Base-by-base conservation (phyloP, 2,797 vertebrate genomes). In the Notolabrus celidotus region DNA sequence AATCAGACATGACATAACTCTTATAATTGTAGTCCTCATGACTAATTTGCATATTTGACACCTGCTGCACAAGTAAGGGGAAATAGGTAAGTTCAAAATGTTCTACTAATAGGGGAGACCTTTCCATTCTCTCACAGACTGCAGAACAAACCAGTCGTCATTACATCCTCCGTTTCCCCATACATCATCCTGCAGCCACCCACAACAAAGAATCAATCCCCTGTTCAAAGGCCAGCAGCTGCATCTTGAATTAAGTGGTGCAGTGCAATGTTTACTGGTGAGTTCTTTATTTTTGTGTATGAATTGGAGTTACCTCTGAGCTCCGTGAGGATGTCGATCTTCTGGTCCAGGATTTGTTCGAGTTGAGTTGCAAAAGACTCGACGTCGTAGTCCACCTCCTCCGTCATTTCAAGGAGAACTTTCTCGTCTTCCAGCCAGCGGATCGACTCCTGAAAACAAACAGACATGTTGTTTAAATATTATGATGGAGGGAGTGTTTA, bases 321-420 rank as follows among this genome's bases (percentile, higher is more conserved):
- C 90, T 98, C 97, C 0, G 95, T 96, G 38, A 93, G 91, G 14
- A 98, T 96, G 53, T 98, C 96, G 55, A 99, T 98, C 93, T 98
- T 98, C 88, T 98, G 97, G 54, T 98, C 97, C 84, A 98, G 92
- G 91, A 98, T 98, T 77, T 96, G 96, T 87, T 98, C 97, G 43
- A 99, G 96, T 67, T 98, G 97, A 27, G 96, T 98, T 20, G 88
- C 89, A 10, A 96, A 99, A 0, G 96, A 95, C 77, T 99, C 97
- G 2, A 98, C 97, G 49, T 99, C 97, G 49, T 99, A 99, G 85
- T 99, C 98, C 8, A 99, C 98, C 91, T 98, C 97, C 92, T 99
- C 97, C 0, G 98, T 96, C 98, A 99, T 99, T 64, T 98, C 96
- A 66, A 99, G 67, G 23, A 99, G 96, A 8, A 95, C 92, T 88